Base-by-base conservation (phyloP, 2,113 vertebrate species). In the Brachirus orientalis region DNA sequence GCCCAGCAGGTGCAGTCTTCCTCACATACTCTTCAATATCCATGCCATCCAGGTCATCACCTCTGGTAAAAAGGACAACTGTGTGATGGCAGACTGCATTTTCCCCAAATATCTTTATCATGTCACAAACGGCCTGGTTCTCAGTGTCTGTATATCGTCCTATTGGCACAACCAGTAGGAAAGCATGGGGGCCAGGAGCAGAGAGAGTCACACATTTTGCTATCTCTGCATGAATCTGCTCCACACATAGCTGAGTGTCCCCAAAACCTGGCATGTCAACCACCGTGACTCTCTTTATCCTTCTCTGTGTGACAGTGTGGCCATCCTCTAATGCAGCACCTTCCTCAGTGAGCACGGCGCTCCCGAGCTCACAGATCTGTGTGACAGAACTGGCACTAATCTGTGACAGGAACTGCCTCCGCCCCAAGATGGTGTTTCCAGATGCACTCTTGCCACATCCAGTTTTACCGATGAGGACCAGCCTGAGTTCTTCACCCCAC, bases 221-320 rank as follows among this genome's bases (percentile, higher is more conserved):
- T 0, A 93, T 80, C 57, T 93, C 92, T 10, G 58, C 22, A 6
- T 88, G 63, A 43, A 89, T 70, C 75, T 91, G 69, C 50, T 86
- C 86, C 11, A 22, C 0, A 8, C 70, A 77, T 35, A 90, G 75
- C 1, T 66, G 78, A 14, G 93, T 93, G 89, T 94, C 93, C 18
- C 91, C 91, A n/a, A 94, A 93, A 2, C 93, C 93, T 0, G 93
- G 93, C 88, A 91, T 89, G 76, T 94, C 93, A 12, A 93, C 85
- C 47, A 94, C 90, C 10, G 35, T 4, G 8, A 93, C 18, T 43
- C 71, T 87, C 38, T 43, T 89, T 57, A 14, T 46, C 58, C 33
- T 82, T 22, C 41, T 71, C 41, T 16, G 64, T 4, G 36, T 0
- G 33, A 48, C 38, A 3, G 61, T 44, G 3, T 0, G 38, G 11